Base-by-base conservation (phyloP, 2,113 vertebrate genomes). In the Marmota monax region DNA sequence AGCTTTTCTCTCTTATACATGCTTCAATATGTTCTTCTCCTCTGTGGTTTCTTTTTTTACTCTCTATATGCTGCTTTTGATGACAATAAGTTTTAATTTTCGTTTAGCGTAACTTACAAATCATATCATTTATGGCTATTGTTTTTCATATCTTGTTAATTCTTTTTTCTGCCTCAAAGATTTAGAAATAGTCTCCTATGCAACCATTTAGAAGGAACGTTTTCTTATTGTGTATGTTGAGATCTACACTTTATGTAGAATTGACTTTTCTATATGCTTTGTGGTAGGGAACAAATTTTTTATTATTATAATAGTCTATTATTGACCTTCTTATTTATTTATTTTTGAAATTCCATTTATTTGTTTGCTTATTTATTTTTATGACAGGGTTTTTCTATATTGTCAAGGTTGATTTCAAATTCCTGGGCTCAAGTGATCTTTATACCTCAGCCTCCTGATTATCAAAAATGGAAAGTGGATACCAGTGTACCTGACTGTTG, bases 1-100 rank as follows among this genome's bases (percentile, higher is more conserved):
- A 77, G 39, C 32, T 42, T 11, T 88, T 82, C 37, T 17, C 29
- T 45, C 4, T 22, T 74, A 5, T 17, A 16, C 63, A 58, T 29
- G 27, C 48, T 92, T 7, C 20, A 14, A 23, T 84, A 84, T 78
- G 29, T 84, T 48, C 18, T 32, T 82, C 29, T 9, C 48, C 7
- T 65, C 45, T 84, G 42, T 53, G 32, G 1, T 70, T 95, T 93
- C 32, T 25, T 48, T 90, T 95, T 95, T 69, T 88, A 53, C 10
- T 78, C 39, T 7, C 51, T 32, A 63, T 72, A 82, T 87, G 18
- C 63, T 67, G 13, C n/a, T 32, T 80, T 88, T 7, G 53, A 48
- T 79, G 58, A 84, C 83, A 91, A 65, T 37, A 48, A 37, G 65
- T 63, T 86, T 65, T 90, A 76, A 92, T 82, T 95, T 92, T 90